Evolutionary conservation across 1,140 invertebrate genomes (phyloP), one percentile per base, ranked within the genome.

Genomic region (Habropoda laboriosa): DNA sequence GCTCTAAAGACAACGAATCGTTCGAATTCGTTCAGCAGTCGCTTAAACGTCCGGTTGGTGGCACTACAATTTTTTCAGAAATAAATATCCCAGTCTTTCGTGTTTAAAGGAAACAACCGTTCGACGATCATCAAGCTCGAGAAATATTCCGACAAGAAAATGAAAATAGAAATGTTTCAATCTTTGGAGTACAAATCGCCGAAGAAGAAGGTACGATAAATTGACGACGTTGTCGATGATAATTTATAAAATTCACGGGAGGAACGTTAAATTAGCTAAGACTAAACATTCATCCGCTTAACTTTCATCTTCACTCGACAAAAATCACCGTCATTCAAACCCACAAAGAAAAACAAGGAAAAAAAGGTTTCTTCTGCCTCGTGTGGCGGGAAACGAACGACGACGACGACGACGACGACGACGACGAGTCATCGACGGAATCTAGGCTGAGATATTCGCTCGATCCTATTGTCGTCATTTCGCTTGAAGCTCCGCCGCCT

Each of bases 401-500:
- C n/a, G n/a, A n/a, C n/a, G n/a, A n/a, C n/a, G n/a, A n/a, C n/a
- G n/a, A n/a, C n/a, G n/a, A n/a, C n/a, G n/a, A n/a, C n/a, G n/a
- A n/a, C n/a, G n/a, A n/a, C n/a, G n/a, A 3, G 21, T 38, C 49
- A 5, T 24, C 24, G n/a, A 3, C 21, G 30, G n/a, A 18, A 51
- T 61, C 32, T 51, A 40, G 16, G 6, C n/a, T 40, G 13, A 8
- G 45, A 18, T 7, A 16, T 27, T 47, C 24, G 47, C 49, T 27
- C 53, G 76, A 64, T 32, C 27, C 61, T 81, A 81, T 40, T 79
- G 47, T 83, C 82, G 80, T 93, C 89, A 92, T 85, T 93, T 93
- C 24, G 92, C 89, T 77, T 92, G 92, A 5, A 93, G 88, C 80
- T 93, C 92, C 21, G 92, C 92, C 18, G 92, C 92, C 79, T 93